Percentiles rank a stretch among this genome's conserved stretches.
Conservation (phyloP, 2,113 vertebrate genomes). For the Cyphotilapia sp. region DNA sequence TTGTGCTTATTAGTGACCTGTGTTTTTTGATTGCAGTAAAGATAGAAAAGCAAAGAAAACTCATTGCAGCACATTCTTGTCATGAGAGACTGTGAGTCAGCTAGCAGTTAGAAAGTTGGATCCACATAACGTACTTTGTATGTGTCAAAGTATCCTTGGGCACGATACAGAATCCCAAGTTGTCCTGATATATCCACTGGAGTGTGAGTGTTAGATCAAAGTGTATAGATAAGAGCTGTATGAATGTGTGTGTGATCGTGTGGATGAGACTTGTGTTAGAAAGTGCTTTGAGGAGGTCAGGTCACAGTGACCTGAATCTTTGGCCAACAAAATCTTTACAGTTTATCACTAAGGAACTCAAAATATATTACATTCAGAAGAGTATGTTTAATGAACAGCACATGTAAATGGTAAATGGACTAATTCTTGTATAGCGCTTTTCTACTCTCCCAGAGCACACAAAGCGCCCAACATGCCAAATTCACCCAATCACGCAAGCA, state of each 20-base stretch:
- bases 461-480: not conserved
- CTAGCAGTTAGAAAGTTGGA: not conserved
- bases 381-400: not conserved
- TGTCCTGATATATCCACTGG: not conserved
- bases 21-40: not conserved
- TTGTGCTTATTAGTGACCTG: not conserved
- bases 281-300: not conserved
- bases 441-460: not conserved
- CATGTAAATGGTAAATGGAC: not conserved
- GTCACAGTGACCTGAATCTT: not conserved
- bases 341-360: not conserved
- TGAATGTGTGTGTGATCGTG: not conserved
- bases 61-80: not conserved
- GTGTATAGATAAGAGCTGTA: not conserved
- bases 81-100: not conserved
- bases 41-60: not conserved
- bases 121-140: not conserved
- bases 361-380: not conserved
- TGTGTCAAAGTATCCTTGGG: not conserved
- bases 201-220: not conserved
- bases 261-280: not conserved
- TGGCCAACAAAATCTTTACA: not conserved
- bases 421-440: not conserved
- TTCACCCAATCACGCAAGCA: rapidly evolving
- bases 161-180: not conserved